These are phyloP conservation scores for Athalia rosae DNA, from an alignment of 2,888 invertebrate species.

Conservation along the genomic window DNA sequence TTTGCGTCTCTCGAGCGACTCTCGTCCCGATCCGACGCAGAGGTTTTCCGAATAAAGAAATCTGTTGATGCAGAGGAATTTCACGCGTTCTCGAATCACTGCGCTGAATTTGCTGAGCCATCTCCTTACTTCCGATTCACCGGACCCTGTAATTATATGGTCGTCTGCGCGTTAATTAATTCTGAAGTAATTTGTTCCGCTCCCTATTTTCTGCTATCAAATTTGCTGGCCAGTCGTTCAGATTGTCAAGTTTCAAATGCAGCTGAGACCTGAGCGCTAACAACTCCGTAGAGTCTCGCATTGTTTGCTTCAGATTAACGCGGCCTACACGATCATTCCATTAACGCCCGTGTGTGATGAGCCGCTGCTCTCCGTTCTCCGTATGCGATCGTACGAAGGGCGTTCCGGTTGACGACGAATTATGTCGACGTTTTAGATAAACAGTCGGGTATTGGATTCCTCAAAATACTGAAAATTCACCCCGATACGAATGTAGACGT, in stretches of 20 bases:
- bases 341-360: conserved; percentile 56
- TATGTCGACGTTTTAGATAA: conserved; percentile 18
- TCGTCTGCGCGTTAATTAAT: neutral
- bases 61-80: neutral
- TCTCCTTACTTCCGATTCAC: neutral
- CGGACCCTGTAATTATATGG: too few species aligned
- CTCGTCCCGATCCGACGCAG: neutral
- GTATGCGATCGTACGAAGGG: conserved; percentile 1
- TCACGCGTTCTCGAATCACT: neutral
- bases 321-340: conserved; percentile 65
- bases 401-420: conserved; percentile 23
- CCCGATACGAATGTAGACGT: neutral
- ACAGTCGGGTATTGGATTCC: neutral
- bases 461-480: neutral
- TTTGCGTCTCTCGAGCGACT: neutral
- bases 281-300: conserved; percentile 21
- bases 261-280: conserved; percentile 26
- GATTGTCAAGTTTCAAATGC: conserved; percentile 31
- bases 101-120: neutral
- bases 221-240: conserved; percentile 17
- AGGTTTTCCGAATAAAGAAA: neutral
- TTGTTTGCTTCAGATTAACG: conserved; percentile 60
- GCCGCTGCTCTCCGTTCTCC: conserved; percentile 17
- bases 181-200: neutral
- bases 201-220: neutral